Base-by-base conservation (phyloP, 2,888 invertebrate genomes). In the Noctua comes region DNA sequence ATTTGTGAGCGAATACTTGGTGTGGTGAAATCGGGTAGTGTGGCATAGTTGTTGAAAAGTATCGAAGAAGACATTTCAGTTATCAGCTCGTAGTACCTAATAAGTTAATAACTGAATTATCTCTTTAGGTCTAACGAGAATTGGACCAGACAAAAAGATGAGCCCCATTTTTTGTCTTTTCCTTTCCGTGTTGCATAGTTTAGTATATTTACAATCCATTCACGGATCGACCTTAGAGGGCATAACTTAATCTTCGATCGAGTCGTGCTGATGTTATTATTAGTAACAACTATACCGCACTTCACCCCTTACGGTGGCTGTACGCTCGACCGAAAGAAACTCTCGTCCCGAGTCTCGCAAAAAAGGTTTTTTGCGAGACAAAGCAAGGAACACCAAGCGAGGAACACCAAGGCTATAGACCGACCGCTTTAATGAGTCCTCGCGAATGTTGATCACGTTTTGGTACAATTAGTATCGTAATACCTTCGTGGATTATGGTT, bases 1-100 rank as follows among this genome's bases (percentile, higher is more conserved):
- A 76, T 84, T 75, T 73, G 51, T 68, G 70, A 68, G 70, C 18
- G 76, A 72, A 80, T 75, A 83, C 54, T 75, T 68, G 27, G 57
- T 27, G 24, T 74, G 27, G 24, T 31, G 16, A 40, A 24, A 36
- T 36, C 75, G 36, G 72, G 11, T 64, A 59, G 51, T 65, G 73
- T 73, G 64, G 86, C 74, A 64, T 48, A 70, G 27, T 43, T 76
- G 46, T 66, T 31, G 40, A 16, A 54, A 79, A 57, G 21, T 66
- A 48, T 68, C n/a, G n/a, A 31, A 31, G 31, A 31, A 31, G 18
- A 65, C 31, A 21, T 31, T 31, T 51, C 18, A 40, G 40, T 51
- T 8, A 75, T 0, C 24, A 27, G 1, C 21, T n/a, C 10, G 2
- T 16, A 8, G 1, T 10, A 16, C 36, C 51, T 51, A 51, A 0